These are phyloP conservation scores for Plebejus anna DNA, from an alignment of 2,888 invertebrate genomes.

Conservation along the genomic window DNA sequence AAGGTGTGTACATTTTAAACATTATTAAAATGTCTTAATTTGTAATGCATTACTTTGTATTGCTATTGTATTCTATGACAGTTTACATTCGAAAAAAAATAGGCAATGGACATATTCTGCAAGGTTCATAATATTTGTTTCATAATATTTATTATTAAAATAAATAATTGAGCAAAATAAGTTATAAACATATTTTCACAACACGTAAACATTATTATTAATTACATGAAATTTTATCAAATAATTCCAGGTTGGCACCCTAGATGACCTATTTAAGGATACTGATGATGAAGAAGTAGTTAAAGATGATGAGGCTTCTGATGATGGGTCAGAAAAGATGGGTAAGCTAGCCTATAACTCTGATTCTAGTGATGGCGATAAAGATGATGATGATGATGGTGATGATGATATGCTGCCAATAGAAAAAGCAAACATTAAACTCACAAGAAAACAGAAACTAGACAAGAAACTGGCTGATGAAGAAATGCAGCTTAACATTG, in stretches of 20 bases:
- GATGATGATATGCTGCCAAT: constrained; percentile 89
- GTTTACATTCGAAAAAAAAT: neutral
- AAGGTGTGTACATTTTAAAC: constrained; percentile 50
- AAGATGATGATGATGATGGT: constrained; percentile 60
- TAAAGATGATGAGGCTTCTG: constrained; percentile 56
- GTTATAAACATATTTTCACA: too few species aligned
- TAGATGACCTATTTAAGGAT: constrained; percentile 77
- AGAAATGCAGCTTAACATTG: constrained; percentile 90
- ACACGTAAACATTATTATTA: too few species aligned
- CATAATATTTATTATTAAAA: too few species aligned
- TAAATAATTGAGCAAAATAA: too few species aligned
- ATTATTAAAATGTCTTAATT: neutral
- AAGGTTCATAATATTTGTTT: neutral
- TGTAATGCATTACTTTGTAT: too few species aligned
- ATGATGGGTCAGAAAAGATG: constrained; percentile 43
- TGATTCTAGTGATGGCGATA: constrained; percentile 55
- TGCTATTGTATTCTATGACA: too few species aligned
- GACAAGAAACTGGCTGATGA: constrained; percentile 87
- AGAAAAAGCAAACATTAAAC: constrained; percentile 89
- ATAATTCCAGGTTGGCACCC: constrained; percentile 61
- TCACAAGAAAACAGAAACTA: constrained; percentile 85
- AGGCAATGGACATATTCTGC: neutral
- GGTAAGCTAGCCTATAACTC: constrained; percentile 60
- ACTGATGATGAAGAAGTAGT: constrained; percentile 66
- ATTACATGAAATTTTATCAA: neutral